Conservation (phyloP, 2,797 vertebrate species). For the Mormyrops boulengeri region DNA sequence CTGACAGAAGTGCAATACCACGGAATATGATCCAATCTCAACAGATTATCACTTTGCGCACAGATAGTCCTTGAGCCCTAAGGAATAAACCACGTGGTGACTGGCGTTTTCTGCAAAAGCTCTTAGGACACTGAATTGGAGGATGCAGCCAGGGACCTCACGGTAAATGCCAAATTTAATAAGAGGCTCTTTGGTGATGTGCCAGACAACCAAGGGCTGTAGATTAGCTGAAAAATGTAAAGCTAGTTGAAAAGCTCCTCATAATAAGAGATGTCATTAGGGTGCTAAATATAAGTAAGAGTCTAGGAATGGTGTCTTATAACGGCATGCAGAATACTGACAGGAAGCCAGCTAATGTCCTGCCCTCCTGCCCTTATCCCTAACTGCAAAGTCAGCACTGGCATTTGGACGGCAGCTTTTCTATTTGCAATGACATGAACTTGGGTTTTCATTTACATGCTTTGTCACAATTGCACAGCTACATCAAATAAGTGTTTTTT, state of each 20-base stretch:
- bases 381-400: constrained; percentile 18
- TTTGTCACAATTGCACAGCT: constrained; percentile 4
- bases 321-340: constrained; percentile 2
- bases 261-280: constrained; percentile 11
- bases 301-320: constrained; percentile 15
- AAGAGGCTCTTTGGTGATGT: neutral
- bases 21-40: neutral
- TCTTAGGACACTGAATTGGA: neutral
- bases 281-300: neutral
- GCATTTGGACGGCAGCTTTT: neutral
- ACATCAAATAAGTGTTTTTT: neutral
- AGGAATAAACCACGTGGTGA: neutral
- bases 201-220: neutral
- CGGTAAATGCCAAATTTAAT: neutral
- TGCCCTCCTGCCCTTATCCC: constrained; percentile 6
- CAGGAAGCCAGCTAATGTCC: neutral
- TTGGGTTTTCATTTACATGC: neutral
- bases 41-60: neutral
- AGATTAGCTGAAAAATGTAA: neutral
- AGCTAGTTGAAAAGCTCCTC: neutral
- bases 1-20: neutral
- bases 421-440: neutral
- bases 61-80: neutral
- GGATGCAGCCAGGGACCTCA: neutral
- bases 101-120: neutral